A percentile compares a stretch with the other conserved stretches of the same genome.
Conservation (phyloP, 1,140 invertebrate genomes). For the Acromyrmex echinatior region DNA sequence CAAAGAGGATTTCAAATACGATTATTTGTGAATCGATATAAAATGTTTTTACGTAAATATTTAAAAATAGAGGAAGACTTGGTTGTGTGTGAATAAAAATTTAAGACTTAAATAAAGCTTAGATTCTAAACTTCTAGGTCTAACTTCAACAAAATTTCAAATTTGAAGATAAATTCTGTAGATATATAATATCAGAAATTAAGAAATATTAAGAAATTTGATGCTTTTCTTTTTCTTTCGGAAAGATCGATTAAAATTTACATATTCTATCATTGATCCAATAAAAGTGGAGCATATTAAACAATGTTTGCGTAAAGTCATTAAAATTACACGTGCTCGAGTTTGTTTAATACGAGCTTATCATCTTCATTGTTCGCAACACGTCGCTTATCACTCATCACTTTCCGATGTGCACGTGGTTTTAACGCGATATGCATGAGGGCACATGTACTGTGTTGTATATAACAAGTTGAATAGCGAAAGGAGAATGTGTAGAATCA, state of each 20-base stretch:
- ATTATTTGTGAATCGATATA: conserved; percentile 1
- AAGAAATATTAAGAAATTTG: background rate
- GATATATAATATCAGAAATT: background rate
- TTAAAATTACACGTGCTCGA: conserved; percentile 17
- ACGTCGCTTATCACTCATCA: conserved; percentile 34
- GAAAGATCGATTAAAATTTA: background rate
- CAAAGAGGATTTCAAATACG: conserved; percentile 14
- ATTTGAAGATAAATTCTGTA: conserved; percentile 5
- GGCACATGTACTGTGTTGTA: background rate
- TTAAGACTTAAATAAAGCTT: background rate
- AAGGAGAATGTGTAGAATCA: conserved; percentile 36
- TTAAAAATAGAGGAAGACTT: background rate
- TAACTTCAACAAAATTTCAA: background rate
- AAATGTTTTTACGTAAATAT: conserved; percentile 8
- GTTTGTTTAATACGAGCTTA: conserved; percentile 38
- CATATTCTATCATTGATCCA: background rate
- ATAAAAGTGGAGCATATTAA: background rate
- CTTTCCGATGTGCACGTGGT: conserved; percentile 51
- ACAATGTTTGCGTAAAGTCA: background rate
- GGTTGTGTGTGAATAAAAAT: background rate
- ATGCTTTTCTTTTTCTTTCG: background rate
- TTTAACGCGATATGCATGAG: conserved; percentile 34
- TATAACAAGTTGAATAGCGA: background rate
- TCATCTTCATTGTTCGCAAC: conserved; percentile 5
- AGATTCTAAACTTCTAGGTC: background rate